phyloP scores from a whole-genome alignment of 2,113 vertebrate species.

The Onychostoma macrolepis region DNA sequence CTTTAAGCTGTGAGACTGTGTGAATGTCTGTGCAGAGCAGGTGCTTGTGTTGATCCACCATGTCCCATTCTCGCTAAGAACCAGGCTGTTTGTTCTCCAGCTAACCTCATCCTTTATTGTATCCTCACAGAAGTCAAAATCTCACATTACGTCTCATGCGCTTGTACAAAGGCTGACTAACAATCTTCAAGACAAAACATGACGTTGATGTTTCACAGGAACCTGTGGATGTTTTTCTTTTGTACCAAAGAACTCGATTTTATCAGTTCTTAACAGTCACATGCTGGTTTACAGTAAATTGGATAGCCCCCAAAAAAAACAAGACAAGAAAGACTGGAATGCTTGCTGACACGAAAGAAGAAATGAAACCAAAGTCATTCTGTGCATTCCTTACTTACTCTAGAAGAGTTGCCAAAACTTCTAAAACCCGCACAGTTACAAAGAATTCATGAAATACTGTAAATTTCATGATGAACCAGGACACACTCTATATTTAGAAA shows the following conservation, averaged over 20 bases:
- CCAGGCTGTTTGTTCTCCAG: background rate
- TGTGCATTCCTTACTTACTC: background rate
- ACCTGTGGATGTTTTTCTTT: too few relatives aligned
- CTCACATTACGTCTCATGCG: background rate
- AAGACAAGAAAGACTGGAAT: conserved; percentile 20
- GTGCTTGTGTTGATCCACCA: conserved; percentile 1
- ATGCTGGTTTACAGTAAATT: background rate
- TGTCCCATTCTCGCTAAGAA: background rate
- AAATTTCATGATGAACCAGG: background rate
- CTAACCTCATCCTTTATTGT: background rate
- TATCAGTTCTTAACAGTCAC: background rate
- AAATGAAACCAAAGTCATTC: conserved; percentile 4
- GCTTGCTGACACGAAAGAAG: conserved; percentile 4
- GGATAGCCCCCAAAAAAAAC: background rate
- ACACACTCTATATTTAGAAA: background rate
- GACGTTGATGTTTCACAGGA: too few relatives aligned
- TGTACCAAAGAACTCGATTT: background rate
- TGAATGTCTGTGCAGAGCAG: conserved; percentile 31
- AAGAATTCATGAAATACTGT: background rate
- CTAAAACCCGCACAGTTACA: background rate
- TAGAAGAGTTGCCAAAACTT: background rate
- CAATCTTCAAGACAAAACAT: background rate
- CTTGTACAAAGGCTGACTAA: background rate
- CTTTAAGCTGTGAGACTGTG: conserved; percentile 18
- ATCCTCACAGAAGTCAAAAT: background rate